Evolutionary conservation across 2,797 vertebrate genomes (phyloP).

Genomic region (Poecilia gillii): DNA sequence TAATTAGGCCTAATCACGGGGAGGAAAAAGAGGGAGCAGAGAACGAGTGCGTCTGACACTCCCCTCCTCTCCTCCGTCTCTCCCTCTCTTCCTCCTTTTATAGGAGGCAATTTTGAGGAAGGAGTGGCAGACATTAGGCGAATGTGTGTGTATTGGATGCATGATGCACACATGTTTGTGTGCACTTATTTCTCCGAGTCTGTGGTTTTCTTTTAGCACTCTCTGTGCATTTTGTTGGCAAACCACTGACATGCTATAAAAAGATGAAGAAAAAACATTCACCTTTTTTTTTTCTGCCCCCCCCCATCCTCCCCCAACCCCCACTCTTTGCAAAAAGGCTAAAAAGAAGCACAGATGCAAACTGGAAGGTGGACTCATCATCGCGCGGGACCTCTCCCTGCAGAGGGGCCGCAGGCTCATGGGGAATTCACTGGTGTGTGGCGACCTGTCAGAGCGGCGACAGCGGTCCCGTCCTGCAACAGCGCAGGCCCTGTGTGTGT

Average conservation of each 20-base stretch:
- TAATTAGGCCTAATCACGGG: constrained; percentile 97
- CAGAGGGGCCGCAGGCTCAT: constrained; percentile 79
- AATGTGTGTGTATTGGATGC: constrained; percentile 42
- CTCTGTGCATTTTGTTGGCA: constrained; percentile 58
- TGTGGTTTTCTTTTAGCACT: constrained; percentile 37
- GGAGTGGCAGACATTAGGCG: constrained; percentile 78
- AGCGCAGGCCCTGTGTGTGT: constrained; percentile 41
- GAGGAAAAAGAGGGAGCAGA: constrained; percentile 61
- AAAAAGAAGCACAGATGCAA: constrained; percentile 38
- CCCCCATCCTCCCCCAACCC: too few relatives aligned
- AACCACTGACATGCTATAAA: constrained; percentile 66
- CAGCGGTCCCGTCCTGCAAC: constrained; percentile 73
- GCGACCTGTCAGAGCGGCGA: constrained; percentile 86
- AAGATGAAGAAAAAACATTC: constrained; percentile 48
- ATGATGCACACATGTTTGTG: constrained; percentile 11
- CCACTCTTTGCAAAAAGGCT: constrained; percentile 24
- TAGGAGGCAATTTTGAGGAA: constrained; percentile 87
- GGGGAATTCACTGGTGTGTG: constrained; percentile 84
- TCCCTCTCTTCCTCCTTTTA: constrained; percentile 77
- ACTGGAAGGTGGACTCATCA: constrained; percentile 56
- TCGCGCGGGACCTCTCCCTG: constrained; percentile 56
- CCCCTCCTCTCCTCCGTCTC: constrained; percentile 70
- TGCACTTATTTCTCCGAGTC: constrained; percentile 9
- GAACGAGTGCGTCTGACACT: constrained; percentile 71
- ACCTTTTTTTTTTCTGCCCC: constrained; percentile 26